Evolutionary conservation across 1,140 invertebrate genomes (phyloP), one percentile per base, ranked within the genome.

Genomic region (Antheraea pernyi): DNA sequence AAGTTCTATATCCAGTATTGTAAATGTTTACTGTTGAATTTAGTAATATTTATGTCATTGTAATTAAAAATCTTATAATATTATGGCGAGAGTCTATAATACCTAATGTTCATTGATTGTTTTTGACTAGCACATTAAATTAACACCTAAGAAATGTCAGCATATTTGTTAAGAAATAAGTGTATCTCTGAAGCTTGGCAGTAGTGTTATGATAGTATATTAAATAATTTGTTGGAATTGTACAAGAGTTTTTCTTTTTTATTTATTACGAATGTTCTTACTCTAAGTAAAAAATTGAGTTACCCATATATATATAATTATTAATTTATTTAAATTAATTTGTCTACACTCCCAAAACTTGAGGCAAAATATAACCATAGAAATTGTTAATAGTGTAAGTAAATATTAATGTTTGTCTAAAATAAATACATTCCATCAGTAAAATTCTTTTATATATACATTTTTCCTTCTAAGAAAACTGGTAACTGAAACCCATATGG

Each of bases 131-230:
- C 4, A n/a, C 16, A 19, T 59, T 60, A 3, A 60, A 22, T 60
- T 22, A 30, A 30, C 59, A 60, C 19, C 59, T 16, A 19, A 60
- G 59, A 11, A 19, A 60, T 68, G 63, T 39, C 19, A 30, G 60
- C 10, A 2, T 16, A n/a, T 53, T 53, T 53, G 46, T 53, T 53
- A 53, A 53, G 5, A 53, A 53, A 13, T 53, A 53, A 53, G 46
- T 53, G 46, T 16, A 19, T 19, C 16, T 6, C 19, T n/a, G 63
- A 46, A 18, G 19, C 22, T 74, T 19, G 74, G 69, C 72, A 71
- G 71, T 76, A 79, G 72, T 73, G 62, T 46, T 63, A 63, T 37
- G 19, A 18, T 46, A 65, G 16, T 53, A 19, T 65, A 48, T 65
- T 46, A 65, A 65, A 62, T n/a, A 61, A 61, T 63, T 63, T 48